Percentiles rank a stretch among this genome's conserved stretches.
phyloP scores from a whole-genome alignment of 2,113 vertebrate species.

The Cathartes aura region DNA sequence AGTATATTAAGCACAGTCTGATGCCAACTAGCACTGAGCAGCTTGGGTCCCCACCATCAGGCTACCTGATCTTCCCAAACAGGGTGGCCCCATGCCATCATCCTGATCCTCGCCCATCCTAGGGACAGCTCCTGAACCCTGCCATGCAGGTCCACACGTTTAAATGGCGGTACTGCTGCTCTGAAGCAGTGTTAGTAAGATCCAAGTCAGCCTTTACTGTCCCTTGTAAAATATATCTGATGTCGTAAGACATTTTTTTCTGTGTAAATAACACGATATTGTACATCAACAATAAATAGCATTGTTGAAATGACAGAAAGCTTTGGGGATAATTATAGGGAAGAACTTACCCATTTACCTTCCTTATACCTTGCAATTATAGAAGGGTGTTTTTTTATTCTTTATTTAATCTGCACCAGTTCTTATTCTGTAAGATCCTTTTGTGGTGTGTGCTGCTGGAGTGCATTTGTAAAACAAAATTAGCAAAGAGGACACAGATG shows the following conservation, averaged over 20 bases:
- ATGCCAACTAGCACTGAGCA: not conserved
- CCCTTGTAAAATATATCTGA: not conserved
- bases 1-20: not conserved
- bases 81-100: not conserved
- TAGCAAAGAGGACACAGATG: slow-evolving; percentile 55
- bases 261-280: not conserved
- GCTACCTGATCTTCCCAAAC: not conserved
- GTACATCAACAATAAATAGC: not conserved
- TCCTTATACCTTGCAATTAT: not conserved
- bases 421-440: not conserved
- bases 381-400: not conserved
- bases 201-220: not conserved
- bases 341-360: not conserved
- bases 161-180: not conserved
- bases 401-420: not conserved
- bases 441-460: slow-evolving; percentile 12
- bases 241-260: not conserved
- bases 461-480: slow-evolving; percentile 42
- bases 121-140: not conserved
- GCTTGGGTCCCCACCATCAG: not conserved
- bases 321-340: not conserved
- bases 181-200: not conserved
- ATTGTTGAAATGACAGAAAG: not conserved
- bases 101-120: not conserved
- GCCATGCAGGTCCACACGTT: not conserved